Evolutionary conservation across 2,888 invertebrate genomes (phyloP).

Genomic region (Agrochola macilenta): DNA sequence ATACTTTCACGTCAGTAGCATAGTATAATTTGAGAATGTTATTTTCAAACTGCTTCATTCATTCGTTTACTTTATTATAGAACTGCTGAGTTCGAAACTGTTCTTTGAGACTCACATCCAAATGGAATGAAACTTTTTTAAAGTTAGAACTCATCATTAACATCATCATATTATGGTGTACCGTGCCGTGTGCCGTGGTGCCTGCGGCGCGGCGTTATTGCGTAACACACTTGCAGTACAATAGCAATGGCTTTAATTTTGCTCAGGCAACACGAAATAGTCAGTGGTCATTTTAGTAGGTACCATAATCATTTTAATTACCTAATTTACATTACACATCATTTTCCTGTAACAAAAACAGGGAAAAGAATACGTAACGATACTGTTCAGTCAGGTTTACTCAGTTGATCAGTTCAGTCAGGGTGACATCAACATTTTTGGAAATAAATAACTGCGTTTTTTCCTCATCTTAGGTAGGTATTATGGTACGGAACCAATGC

Average conservation of each 20-base stretch:
- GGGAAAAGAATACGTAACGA: background rate
- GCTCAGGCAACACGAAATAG: background rate
- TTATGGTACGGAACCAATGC: background rate
- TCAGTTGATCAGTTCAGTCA: background rate
- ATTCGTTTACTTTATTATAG: background rate
- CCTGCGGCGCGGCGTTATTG: too few species aligned
- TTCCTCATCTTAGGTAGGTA: too few species aligned
- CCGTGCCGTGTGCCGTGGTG: too few species aligned
- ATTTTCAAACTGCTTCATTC: constrained; percentile 14
- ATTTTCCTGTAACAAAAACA: constrained; percentile 12
- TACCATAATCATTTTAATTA: too few species aligned
- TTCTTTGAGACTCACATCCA: background rate
- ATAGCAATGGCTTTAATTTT: too few species aligned
- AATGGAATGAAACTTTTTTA: background rate
- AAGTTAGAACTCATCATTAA: background rate
- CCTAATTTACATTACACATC: background rate
- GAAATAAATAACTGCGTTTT: background rate
- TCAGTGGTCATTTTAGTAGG: background rate
- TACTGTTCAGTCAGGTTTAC: background rate
- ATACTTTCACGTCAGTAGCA: constrained; percentile 51
- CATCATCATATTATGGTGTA: background rate
- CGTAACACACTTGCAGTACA: too few species aligned
- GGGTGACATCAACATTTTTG: background rate
- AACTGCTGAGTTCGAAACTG: background rate
- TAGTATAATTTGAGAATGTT: constrained; percentile 9